These are phyloP conservation scores for Drosophila rufa DNA, from an alignment of 1,140 invertebrate genomes.

Conservation along the genomic window DNA sequence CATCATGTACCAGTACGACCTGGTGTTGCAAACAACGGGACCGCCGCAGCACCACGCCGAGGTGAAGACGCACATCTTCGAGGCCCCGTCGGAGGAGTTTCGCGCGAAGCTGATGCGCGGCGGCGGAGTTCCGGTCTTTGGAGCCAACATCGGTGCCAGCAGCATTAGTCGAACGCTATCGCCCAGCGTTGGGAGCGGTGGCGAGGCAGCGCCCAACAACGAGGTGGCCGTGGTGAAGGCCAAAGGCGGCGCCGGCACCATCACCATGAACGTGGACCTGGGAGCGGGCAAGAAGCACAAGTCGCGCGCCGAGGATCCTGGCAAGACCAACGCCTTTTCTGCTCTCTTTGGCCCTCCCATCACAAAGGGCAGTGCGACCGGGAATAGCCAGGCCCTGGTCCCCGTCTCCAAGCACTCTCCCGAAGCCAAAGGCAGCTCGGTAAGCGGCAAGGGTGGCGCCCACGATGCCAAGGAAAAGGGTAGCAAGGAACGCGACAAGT, in stretches of 20 bases:
- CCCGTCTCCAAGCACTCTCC: slow-evolving; percentile 85
- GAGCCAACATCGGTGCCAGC: slow-evolving; percentile 45
- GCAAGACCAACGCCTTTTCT: slow-evolving; percentile 89
- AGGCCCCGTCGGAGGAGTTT: slow-evolving; percentile 95
- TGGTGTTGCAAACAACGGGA: slow-evolving; percentile 91
- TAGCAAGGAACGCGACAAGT: slow-evolving; percentile 77
- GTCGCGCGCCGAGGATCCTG: slow-evolving; percentile 86
- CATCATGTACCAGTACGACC: slow-evolving; percentile 94
- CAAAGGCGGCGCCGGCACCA: slow-evolving; percentile 86
- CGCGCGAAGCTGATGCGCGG: slow-evolving; percentile 94
- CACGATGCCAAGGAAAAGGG: slow-evolving; percentile 70
- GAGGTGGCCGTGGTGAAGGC: slow-evolving; percentile 87
- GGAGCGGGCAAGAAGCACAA: slow-evolving; percentile 88
- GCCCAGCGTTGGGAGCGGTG: slow-evolving; percentile 43
- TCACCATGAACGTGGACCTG: slow-evolving; percentile 57
- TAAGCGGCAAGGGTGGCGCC: slow-evolving; percentile 33
- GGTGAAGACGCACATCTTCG: slow-evolving; percentile 85
- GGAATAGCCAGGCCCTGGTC: slow-evolving; percentile 8
- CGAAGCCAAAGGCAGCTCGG: slow-evolving; percentile 70
- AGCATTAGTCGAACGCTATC: slow-evolving; percentile 56
- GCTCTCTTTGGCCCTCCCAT: slow-evolving; percentile 93
- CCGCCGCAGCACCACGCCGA: slow-evolving; percentile 91
- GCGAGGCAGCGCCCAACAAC: slow-evolving; percentile 20
- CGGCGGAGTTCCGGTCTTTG: slow-evolving; percentile 88
- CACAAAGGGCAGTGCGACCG: slow-evolving; percentile 87